phyloP scores from a whole-genome alignment of 2,888 invertebrate species.

The Psococerastis gibbosa region DNA sequence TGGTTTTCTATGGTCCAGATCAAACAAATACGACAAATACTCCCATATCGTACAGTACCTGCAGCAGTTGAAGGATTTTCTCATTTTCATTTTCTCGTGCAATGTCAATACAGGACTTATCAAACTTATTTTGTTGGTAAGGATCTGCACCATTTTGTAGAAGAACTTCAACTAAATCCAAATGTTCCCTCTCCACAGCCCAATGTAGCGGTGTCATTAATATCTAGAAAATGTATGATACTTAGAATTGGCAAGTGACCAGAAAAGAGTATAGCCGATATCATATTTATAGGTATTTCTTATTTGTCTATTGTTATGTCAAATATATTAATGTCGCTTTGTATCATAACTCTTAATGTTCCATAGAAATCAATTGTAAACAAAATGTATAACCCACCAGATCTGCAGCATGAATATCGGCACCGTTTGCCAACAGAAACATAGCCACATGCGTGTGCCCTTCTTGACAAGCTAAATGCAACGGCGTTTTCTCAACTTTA shows the following conservation, averaged over 20 bases:
- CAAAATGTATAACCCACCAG: too few species aligned
- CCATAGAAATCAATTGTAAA: too few species aligned
- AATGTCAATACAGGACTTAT: conserved; percentile 45
- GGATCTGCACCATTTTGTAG: conserved; percentile 56
- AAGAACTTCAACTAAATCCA: conserved; percentile 44
- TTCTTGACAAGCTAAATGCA: conserved; percentile 74
- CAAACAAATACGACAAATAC: too few species aligned
- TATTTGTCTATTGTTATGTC: conserved; percentile 3
- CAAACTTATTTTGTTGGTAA: conserved; percentile 47
- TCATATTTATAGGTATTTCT: not conserved
- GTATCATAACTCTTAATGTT: too few species aligned
- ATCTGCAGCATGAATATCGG: conserved; percentile 55
- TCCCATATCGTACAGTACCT: too few species aligned
- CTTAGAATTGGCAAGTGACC: too few species aligned
- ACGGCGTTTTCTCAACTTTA: conserved; percentile 79
- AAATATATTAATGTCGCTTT: too few species aligned
- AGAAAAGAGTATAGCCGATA: too few species aligned
- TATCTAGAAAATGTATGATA: conserved; percentile 35
- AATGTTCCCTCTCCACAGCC: conserved; percentile 71
- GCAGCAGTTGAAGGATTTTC: conserved; percentile 38
- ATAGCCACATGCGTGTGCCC: conserved; percentile 60
- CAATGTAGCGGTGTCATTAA: conserved; percentile 88
- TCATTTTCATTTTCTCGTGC: conserved; percentile 43
- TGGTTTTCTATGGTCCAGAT: too few species aligned
- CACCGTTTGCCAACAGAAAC: conserved; percentile 44